Percentiles rank a stretch among this genome's conserved stretches.
phyloP scores from a whole-genome alignment of 2,888 invertebrate genomes.

The Hartigia nigra region DNA sequence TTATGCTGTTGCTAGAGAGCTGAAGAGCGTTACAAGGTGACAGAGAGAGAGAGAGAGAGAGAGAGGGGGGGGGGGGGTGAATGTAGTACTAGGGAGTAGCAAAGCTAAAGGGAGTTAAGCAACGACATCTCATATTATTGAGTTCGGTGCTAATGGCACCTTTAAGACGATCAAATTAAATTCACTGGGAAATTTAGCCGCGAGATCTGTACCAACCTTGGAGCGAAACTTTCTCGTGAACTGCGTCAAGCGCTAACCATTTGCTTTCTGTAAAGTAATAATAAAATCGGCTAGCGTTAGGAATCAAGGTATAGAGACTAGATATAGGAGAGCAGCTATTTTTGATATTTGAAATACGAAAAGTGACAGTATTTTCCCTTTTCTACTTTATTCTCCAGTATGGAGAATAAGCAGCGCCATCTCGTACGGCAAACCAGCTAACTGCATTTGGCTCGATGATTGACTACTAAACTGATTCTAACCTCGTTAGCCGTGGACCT shows the following conservation, averaged over 20 bases:
- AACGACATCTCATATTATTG: background rate
- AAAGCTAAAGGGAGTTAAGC: background rate
- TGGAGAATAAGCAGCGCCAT: background rate
- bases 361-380: background rate
- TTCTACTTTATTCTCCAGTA: background rate
- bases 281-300: background rate
- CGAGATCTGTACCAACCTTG: background rate
- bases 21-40: background rate
- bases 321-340: background rate
- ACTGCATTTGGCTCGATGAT: conserved; percentile 36
- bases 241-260: background rate
- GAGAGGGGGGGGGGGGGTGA: background rate
- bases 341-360: background rate
- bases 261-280: background rate
- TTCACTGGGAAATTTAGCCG: background rate
- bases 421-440: conserved; percentile 28
- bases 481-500: conserved; percentile 31
- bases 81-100: background rate
- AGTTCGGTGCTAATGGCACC: background rate
- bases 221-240: background rate
- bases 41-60: background rate
- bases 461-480: conserved; percentile 41
- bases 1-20: background rate
- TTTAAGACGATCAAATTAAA: conserved; percentile 5
- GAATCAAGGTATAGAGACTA: background rate